Percentiles rank a stretch among this genome's conserved stretches.
These are phyloP conservation scores for Brachionus sp. DNA, from an alignment of 1,140 invertebrate genomes.

Conservation along the genomic window DNA sequence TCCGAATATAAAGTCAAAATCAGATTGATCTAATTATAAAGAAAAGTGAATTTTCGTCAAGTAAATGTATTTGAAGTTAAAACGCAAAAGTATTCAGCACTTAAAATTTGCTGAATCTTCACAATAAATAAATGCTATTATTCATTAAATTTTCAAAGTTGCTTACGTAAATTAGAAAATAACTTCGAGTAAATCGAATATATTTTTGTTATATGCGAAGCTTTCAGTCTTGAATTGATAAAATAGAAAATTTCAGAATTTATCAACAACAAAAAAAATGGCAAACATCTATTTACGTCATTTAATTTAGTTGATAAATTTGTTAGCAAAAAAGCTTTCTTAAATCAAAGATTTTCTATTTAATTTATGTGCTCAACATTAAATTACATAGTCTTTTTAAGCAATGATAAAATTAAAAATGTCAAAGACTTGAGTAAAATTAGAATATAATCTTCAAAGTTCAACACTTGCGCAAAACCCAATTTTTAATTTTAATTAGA, in stretches of 20 bases:
- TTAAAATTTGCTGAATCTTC: not conserved
- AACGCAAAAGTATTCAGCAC: not conserved
- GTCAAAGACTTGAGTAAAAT: not conserved
- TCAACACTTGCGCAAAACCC: not conserved
- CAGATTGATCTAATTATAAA: not conserved
- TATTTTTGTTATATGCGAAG: not conserved
- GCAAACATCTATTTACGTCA: not conserved
- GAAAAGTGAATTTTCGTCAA: not conserved
- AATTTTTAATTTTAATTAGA: not conserved
- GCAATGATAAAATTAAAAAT: not conserved
- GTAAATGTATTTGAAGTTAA: not conserved
- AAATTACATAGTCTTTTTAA: not conserved
- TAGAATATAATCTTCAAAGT: not conserved
- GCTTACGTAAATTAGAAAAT: not conserved
- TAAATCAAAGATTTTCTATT: not conserved
- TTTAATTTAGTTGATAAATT: not conserved
- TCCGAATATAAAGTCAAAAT: not conserved
- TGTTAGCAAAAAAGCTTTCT: not conserved
- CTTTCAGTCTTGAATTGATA: not conserved
- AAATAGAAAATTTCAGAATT: not conserved
- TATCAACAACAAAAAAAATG: not conserved
- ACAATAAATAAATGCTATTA: not conserved
- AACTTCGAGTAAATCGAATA: not conserved
- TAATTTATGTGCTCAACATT: not conserved
- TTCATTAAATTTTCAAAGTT: not conserved